Evolutionary conservation across 2,113 vertebrate genomes (phyloP), one percentile per base, ranked within the genome.

Genomic region (Heteronetta atricapilla): DNA sequence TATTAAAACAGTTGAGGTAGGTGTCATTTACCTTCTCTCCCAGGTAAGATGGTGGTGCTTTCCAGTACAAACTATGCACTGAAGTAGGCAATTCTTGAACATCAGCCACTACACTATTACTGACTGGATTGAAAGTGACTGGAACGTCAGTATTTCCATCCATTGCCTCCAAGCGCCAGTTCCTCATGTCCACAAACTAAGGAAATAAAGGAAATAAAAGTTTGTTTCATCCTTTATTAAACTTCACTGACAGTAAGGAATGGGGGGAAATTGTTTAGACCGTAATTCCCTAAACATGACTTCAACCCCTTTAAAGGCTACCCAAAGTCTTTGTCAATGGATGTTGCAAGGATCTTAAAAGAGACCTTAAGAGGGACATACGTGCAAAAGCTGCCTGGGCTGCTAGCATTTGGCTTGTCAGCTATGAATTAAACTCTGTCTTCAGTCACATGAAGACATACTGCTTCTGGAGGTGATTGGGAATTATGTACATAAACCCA

Each of bases 151-250:
- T 94, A 58, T 92, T 46, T 72, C 97, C 97, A 58, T 98, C 98
- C 5, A 69, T 55, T 1, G 96, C 98, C 96, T 99, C 97, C 94
- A 99, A 97, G 58, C 11, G 97, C 99, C 99, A 99, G 87, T 86
- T 97, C 68, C 82, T 98, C 99, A 99, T 99, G 59, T 99, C 98
- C 91, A 98, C 98, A 96, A 99, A 98, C 99, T 99, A 89, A 89
- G 20, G 26, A 72, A 76, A 94, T 17, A 58, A 92, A 62, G 33
- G 21, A 93, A 78, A 75, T 22, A 81, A 59, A 92, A 86, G 50
- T 8, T 96, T 21, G 34, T 46, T 40, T 88, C 31, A 38, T 52
- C 8, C 19, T 55, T 73, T 58, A 79, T 64, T 53, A 82, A 82
- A 60, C 11, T 63, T 63, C 19, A 77, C 33, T 26, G 83, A 46